These are phyloP conservation scores for Hydropotes inermis DNA, from an alignment of 2,113 vertebrate genomes.

Conservation along the genomic window DNA sequence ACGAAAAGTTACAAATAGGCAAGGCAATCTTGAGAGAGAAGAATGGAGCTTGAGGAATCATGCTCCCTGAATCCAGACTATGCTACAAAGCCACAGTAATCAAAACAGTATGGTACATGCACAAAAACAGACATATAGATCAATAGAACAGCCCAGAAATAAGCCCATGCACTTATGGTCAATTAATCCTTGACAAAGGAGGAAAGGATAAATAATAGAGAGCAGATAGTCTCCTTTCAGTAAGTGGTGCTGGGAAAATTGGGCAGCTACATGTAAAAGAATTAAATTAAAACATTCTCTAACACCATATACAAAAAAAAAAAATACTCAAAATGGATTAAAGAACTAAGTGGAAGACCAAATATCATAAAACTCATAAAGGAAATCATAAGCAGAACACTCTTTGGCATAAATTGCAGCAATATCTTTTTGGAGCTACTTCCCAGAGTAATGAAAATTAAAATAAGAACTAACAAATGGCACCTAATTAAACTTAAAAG, in stretches of 20 bases:
- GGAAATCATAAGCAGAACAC: background rate
- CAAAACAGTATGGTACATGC: background rate
- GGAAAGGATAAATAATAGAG: background rate
- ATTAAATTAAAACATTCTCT: background rate
- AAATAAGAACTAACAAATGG: background rate
- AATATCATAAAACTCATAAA: background rate
- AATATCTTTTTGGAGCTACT: background rate
- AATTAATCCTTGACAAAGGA: background rate
- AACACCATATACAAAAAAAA: background rate
- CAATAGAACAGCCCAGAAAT: background rate
- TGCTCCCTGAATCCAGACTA: background rate
- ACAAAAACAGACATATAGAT: background rate
- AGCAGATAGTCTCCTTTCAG: background rate
- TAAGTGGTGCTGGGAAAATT: background rate
- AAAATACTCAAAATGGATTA: background rate
- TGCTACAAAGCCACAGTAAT: background rate
- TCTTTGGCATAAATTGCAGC: background rate
- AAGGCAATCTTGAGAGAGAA: background rate
- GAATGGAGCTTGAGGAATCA: background rate
- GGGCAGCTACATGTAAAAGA: background rate
- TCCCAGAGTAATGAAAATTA: background rate
- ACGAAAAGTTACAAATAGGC: background rate
- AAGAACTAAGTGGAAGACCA: background rate
- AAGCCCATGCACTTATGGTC: background rate
- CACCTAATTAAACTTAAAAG: background rate